Evolutionary conservation across 2,113 vertebrate species (phyloP).

Genomic region (Poeciliopsis retropinna): DNA sequence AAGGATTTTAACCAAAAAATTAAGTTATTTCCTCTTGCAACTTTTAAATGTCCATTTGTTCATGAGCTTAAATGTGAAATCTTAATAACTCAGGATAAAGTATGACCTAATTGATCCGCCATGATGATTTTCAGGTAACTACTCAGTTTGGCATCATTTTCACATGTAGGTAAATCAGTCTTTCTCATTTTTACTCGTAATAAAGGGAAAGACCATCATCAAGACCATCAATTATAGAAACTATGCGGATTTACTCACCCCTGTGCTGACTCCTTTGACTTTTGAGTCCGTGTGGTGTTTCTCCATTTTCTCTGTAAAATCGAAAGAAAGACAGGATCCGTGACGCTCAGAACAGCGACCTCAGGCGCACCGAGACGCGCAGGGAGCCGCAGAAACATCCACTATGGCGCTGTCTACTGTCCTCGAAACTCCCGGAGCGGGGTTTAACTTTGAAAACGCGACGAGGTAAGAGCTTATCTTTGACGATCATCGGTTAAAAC

Average conservation of each 20-base stretch:
- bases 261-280: slow-evolving; percentile 78
- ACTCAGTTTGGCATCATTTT: too few species aligned
- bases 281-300: slow-evolving; percentile 33
- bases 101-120: too few species aligned
- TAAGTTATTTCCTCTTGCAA: too few species aligned
- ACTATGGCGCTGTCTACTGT: slow-evolving; percentile 70
- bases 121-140: too few species aligned
- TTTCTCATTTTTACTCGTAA: too few species aligned
- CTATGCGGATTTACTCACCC: slow-evolving; percentile 66
- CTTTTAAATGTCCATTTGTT: too few species aligned
- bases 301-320: slow-evolving; percentile 61
- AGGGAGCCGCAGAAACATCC: slow-evolving; percentile 15
- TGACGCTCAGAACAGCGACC: slow-evolving; percentile 59
- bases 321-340: slow-evolving; percentile 39
- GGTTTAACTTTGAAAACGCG: slow-evolving; percentile 77
- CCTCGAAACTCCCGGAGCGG: slow-evolving; percentile 57
- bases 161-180: too few species aligned
- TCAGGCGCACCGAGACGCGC: slow-evolving; percentile 47
- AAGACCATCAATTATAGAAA: too few species aligned
- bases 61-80: too few species aligned
- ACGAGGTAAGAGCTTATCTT: slow-evolving; percentile 39
- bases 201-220: too few species aligned
- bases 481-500: background rate
- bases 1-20: too few species aligned
- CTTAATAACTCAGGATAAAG: too few species aligned